These are phyloP conservation scores for Naso thynnoides DNA, from an alignment of 2,797 vertebrate genomes.

Conservation along the genomic window DNA sequence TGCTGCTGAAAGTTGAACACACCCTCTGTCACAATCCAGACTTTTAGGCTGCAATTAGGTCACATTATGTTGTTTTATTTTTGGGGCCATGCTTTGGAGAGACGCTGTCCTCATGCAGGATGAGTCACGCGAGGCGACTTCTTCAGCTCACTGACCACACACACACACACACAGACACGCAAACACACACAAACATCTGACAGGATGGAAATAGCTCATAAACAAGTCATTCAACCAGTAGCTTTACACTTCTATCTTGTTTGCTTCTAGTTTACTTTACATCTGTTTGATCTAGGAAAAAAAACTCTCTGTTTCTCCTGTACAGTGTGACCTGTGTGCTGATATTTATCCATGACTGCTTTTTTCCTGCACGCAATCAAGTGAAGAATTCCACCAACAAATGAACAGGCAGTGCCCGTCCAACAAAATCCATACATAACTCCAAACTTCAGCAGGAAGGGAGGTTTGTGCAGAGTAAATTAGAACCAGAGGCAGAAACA, in stretches of 20 bases:
- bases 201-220: slow-evolving; percentile 24
- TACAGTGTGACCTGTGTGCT: not conserved
- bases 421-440: slow-evolving; percentile 29
- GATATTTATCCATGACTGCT: not conserved
- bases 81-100: slow-evolving; percentile 24
- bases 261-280: slow-evolving; percentile 3
- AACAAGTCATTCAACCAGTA: slow-evolving; percentile 21
- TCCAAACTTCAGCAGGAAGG: slow-evolving; percentile 4
- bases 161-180: slow-evolving; percentile 28
- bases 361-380: slow-evolving; percentile 26
- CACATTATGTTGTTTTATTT: slow-evolving; percentile 51
- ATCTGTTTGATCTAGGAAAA: not conserved
- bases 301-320: not conserved
- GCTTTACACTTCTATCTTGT: not conserved
- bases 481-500: slow-evolving; percentile 63
- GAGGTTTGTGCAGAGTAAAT: slow-evolving; percentile 44
- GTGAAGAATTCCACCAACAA: slow-evolving; percentile 43
- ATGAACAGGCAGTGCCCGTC: not conserved
- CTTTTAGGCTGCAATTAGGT: slow-evolving; percentile 14
- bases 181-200: slow-evolving; percentile 11
- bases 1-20: not conserved
- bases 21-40: slow-evolving; percentile 9
- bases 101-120: not conserved
- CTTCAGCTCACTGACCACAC: slow-evolving; percentile 44
- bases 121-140: slow-evolving; percentile 61